A percentile compares a stretch with the other conserved stretches of the same genome.
Conservation (phyloP, 2,888 invertebrate species). For the Drosophila anomelani region DNA sequence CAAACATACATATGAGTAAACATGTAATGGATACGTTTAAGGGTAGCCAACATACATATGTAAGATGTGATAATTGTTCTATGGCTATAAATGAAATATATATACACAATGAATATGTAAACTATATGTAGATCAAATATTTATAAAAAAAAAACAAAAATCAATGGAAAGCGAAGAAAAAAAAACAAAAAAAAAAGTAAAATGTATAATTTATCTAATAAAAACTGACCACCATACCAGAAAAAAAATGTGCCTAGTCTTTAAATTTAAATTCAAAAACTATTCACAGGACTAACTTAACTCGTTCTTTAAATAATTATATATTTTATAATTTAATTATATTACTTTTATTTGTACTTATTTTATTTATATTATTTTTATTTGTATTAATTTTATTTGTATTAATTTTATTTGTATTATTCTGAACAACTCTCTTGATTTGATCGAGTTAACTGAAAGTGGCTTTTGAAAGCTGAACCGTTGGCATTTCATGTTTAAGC, state of each 20-base stretch:
- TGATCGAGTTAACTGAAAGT: background rate
- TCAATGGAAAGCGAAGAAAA: slow-evolving; percentile 19
- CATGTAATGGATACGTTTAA: slow-evolving; percentile 73
- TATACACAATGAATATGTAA: slow-evolving; percentile 47
- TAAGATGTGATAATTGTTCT: slow-evolving; percentile 79
- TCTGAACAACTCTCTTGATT: background rate
- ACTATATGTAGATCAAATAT: slow-evolving; percentile 70
- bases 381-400: no score
- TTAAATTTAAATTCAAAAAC: no score
- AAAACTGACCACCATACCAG: slow-evolving; percentile 76
- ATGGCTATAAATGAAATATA: slow-evolving; percentile 63
- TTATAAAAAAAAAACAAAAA: slow-evolving; percentile 56
- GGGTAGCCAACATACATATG: slow-evolving; percentile 76
- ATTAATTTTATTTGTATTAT: background rate
- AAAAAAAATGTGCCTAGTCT: background rate
- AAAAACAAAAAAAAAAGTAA: slow-evolving; percentile 35
- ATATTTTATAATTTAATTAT: background rate
- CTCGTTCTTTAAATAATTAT: background rate
- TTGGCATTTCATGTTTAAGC: background rate
- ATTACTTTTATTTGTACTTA: no score
- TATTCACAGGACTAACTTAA: background rate
- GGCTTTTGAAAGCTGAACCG: background rate
- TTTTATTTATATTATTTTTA: background rate
- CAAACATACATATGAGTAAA: slow-evolving; percentile 71
- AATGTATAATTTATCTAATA: slow-evolving; percentile 51